Conservation (phyloP, 2,113 vertebrate genomes). For the Syngnathus scovelli region DNA sequence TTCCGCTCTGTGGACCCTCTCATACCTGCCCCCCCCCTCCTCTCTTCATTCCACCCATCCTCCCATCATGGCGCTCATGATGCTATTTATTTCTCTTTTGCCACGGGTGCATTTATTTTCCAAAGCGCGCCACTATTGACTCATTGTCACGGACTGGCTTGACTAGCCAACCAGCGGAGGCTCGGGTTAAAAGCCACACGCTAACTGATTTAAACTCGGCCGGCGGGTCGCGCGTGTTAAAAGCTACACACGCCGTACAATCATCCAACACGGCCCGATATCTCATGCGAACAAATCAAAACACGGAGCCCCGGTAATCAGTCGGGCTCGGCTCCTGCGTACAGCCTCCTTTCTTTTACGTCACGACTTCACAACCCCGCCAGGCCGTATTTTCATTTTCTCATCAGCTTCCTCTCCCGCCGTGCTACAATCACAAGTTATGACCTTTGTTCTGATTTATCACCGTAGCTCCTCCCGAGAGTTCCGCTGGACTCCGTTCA, state of each 20-base stretch:
- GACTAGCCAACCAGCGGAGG: conserved; percentile 60
- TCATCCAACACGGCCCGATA: conserved; percentile 43
- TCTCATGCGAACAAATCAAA: conserved; percentile 53
- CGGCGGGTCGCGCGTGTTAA: conserved; percentile 48
- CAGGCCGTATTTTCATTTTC: conserved; percentile 48
- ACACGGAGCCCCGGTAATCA: conserved; percentile 27
- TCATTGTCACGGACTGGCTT: conserved; percentile 68
- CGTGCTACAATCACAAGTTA: conserved; percentile 66
- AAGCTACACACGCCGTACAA: conserved; percentile 39
- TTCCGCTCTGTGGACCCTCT: conserved; percentile 70
- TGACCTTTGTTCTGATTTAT: conserved; percentile 69
- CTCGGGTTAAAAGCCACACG: conserved; percentile 59
- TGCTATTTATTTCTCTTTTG: conserved; percentile 69
- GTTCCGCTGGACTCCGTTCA: conserved; percentile 45
- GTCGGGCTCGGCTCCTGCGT: conserved; percentile 23
- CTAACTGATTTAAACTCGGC: conserved; percentile 56
- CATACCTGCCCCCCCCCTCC: conserved; percentile 57
- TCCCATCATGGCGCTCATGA: conserved; percentile 61
- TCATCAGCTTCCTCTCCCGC: conserved; percentile 62
- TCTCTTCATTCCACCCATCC: conserved; percentile 36
- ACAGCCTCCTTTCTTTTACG: conserved; percentile 35
- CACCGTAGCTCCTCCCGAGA: conserved; percentile 61
- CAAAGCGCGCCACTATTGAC: conserved; percentile 67
- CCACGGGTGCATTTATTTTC: conserved; percentile 75
- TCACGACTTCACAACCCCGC: conserved; percentile 49